Conservation (phyloP, 2,797 vertebrate genomes). For the Halcyon badia region DNA sequence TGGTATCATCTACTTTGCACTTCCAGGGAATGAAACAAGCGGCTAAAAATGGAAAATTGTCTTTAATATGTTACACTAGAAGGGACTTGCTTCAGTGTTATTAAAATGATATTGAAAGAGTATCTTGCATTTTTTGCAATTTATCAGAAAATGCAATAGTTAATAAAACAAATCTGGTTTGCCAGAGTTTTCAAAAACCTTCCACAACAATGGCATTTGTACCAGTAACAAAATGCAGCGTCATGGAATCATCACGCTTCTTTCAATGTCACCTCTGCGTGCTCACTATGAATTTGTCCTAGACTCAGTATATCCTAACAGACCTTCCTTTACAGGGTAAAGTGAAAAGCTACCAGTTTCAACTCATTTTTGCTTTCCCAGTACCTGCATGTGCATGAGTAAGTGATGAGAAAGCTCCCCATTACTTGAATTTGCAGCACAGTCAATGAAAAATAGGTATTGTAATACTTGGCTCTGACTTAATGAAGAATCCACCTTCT, state of each 20-base stretch:
- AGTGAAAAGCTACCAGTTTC: neutral
- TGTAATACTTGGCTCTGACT: neutral
- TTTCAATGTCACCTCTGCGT: neutral
- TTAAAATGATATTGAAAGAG: neutral
- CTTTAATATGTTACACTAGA: neutral
- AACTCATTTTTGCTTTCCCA: neutral
- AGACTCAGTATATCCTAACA: neutral
- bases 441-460: conserved; percentile 9
- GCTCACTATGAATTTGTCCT: neutral
- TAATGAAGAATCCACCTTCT: conserved; percentile 69
- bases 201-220: neutral
- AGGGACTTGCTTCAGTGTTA: neutral
- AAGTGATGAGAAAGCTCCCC: neutral
- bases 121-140: neutral
- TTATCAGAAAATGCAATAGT: neutral
- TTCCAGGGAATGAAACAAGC: neutral
- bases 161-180: neutral
- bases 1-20: too few species aligned
- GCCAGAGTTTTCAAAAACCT: neutral
- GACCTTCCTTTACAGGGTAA: neutral
- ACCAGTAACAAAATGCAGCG: neutral
- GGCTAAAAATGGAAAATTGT: neutral
- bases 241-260: neutral
- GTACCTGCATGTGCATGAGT: neutral
- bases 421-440: neutral